Base-by-base conservation (phyloP, 2,797 vertebrate species). In the Hybognathus amarus region DNA sequence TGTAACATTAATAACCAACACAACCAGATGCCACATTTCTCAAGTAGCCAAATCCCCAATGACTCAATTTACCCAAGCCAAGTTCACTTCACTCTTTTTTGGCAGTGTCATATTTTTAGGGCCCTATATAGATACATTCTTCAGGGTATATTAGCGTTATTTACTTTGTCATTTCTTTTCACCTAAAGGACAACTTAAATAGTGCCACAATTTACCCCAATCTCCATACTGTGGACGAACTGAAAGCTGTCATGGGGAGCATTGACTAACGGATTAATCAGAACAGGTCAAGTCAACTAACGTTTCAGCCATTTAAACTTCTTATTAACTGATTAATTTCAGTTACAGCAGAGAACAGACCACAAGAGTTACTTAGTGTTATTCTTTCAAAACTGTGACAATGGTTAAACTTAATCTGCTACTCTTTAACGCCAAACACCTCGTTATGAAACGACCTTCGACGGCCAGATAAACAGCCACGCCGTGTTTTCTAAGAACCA, bases 321-420 rank as follows among this genome's bases (percentile, higher is more conserved):
- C 2, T 2, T 18, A 76, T 42, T 27, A 76, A 11, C n/a, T 1
- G 15, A 18, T 42, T 61, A 0, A 47, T 27, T 76, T 42, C 36
- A 27, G 13, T 42, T 2, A 5, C 2, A 38, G 33, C 10, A 38
- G 4, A n/a, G 33, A 56, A 56, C 2, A 11, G 22, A 75, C 24
- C 73, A 9, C 30, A 4, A 8, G 54, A 20, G 54, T 27, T 20
- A 17, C 47, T 15, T 45, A 47, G 20, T 22, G 22, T 56, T 36
- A 56, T 64, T 77, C 17, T 77, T n/a, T 33, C 18, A 78, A 50
- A 78, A 66, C 27, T 3, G 71, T 10, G 33, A 56, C 71, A n/a
- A 4, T 74, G 13, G 36, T 18, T 33, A 15, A 52, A 50, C 24
- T 8, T 47, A 64, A 64, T 66, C 76, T 33, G 59, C 38, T 45